phyloP scores from a whole-genome alignment of 1,140 invertebrate species.

The Acromyrmex heyeri region DNA sequence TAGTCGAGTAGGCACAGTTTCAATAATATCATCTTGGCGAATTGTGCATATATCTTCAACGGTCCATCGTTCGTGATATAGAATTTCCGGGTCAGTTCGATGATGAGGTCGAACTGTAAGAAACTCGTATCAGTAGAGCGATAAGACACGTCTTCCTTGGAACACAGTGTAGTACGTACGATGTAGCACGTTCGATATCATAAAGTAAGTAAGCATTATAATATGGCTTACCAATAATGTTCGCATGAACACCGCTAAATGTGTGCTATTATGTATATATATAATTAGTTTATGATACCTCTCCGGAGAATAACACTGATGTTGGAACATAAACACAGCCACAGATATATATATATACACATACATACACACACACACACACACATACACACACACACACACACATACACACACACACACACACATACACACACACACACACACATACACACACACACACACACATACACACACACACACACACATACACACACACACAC shows the following conservation, averaged over 20 bases:
- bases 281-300: slow-evolving; percentile 27
- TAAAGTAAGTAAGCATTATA: slow-evolving; percentile 15
- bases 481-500: too few species aligned
- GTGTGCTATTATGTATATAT: slow-evolving; percentile 20
- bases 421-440: too few species aligned
- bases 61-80: slow-evolving; percentile 10
- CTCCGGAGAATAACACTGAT: background rate
- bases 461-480: too few species aligned
- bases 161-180: slow-evolving; percentile 25
- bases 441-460: too few species aligned
- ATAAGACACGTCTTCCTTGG: slow-evolving; percentile 54
- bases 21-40: slow-evolving; percentile 60
- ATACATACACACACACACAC: too few species aligned
- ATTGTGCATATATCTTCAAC: background rate
- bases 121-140: slow-evolving; percentile 29
- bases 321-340: background rate
- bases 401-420: too few species aligned
- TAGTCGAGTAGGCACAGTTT: slow-evolving; percentile 61
- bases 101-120: slow-evolving; percentile 58
- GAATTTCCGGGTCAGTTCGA: slow-evolving; percentile 44
- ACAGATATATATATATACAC: background rate
- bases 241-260: slow-evolving; percentile 46
- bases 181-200: slow-evolving; percentile 38
- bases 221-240: slow-evolving; percentile 59
- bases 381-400: too few species aligned